Evolutionary conservation across 2,888 invertebrate genomes (phyloP), one percentile per base, ranked within the genome.

Genomic region (Oxycera nigricornis): DNA sequence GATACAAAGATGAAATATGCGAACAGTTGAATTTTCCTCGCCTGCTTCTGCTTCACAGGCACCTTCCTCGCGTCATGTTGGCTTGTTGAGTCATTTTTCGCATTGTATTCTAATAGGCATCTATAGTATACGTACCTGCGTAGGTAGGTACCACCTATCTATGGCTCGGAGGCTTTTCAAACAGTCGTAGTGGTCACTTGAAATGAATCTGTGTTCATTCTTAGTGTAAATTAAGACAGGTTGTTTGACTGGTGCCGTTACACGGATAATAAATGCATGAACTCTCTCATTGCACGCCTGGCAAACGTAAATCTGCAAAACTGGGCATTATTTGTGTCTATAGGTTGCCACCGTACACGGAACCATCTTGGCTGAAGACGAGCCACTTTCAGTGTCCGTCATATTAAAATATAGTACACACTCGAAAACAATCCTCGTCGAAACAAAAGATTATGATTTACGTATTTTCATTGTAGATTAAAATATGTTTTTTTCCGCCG

Each of bases 191-290:
- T 22, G 55, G 22, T 20, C 55, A 22, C 24, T 55, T 24, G 55
- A 55, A 24, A 55, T 55, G 24, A 55, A 55, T 55, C n/a, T n/a
- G n/a, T n/a, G n/a, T n/a, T n/a, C n/a, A n/a, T n/a, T n/a, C 55
- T 55, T 24, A 22, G 17, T 9, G 55, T 55, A 55, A 55, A 55
- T 55, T 20, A 55, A 55, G 55, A 55, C 55, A 22, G 24, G 55
- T 55, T 55, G 14, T 55, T 22, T 55, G 55, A 17, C 3, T 20
- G 6, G 20, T 55, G 11, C 55, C 55, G 55, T 55, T 55, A 55
- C 22, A 6, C 17, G 11, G 55, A 9, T 24, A 9, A 22, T n/a
- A 50, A 55, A 55, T 55, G 55, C 55, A 55, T n/a, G n/a, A n/a
- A n/a, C n/a, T n/a, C 20, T 55, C 24, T 24, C 2, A 24, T 9